Conservation (phyloP, 2,797 vertebrate genomes). For the Stomatorhinus walkeri region DNA sequence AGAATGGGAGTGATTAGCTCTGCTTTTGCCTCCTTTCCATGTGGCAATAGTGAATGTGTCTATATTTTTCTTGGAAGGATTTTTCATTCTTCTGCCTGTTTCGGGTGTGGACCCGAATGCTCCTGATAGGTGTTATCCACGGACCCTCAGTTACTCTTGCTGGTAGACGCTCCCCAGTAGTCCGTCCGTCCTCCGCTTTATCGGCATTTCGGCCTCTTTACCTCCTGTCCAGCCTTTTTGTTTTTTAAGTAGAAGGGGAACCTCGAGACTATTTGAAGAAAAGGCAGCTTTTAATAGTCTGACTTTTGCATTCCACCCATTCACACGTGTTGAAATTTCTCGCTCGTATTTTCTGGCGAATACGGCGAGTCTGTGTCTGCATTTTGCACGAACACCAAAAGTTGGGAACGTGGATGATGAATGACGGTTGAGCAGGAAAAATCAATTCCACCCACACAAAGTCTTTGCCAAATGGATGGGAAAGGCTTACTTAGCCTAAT, state of each 20-base stretch:
- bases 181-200: background rate
- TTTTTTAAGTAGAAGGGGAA: background rate
- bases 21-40: background rate
- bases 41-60: background rate
- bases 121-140: background rate
- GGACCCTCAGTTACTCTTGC: background rate
- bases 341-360: background rate
- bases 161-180: background rate
- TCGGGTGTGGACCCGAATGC: background rate
- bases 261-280: background rate
- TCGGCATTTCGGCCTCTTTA: background rate
- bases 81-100: background rate
- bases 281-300: background rate
- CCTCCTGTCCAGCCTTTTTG: background rate
- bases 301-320: background rate
- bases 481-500: slow-evolving; percentile 23
- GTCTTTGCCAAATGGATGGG: background rate
- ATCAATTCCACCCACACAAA: background rate
- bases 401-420: background rate
- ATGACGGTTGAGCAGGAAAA: background rate
- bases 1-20: background rate
- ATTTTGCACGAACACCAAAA: background rate
- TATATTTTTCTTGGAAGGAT: background rate
- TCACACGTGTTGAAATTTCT: background rate
- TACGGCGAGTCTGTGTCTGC: background rate